Conservation (phyloP, 1,140 invertebrate species). For the Pararge aegeria region DNA sequence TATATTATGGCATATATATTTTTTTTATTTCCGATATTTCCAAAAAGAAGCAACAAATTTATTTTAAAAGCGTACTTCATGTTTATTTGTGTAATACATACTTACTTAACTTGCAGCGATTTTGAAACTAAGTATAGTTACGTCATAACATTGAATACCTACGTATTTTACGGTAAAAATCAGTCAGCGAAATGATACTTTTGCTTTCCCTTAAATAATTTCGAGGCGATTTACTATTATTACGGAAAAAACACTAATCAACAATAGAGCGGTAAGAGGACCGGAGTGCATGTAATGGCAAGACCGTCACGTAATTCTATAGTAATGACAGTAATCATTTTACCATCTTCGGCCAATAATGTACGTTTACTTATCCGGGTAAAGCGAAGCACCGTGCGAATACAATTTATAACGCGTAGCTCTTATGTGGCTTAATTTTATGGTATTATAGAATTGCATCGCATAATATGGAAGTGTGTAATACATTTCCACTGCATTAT, state of each 20-base stretch:
- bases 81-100: too few species aligned
- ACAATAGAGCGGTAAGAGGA: conserved; percentile 59
- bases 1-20: too few species aligned
- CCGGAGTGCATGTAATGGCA: conserved; percentile 58
- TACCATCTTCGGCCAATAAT: conserved; percentile 66
- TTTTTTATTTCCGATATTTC: too few species aligned
- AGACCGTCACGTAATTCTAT: conserved; percentile 55
- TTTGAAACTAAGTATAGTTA: too few species aligned
- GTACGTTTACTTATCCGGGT: conserved; percentile 44
- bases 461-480: conserved; percentile 8
- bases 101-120: too few species aligned
- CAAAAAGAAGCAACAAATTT: too few species aligned
- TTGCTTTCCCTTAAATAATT: conserved; percentile 28
- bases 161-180: too few species aligned
- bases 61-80: too few species aligned
- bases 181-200: conserved; percentile 5
- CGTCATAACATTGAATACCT: too few species aligned
- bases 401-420: conserved; percentile 34
- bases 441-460: conserved; percentile 20
- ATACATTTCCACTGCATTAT: conserved; percentile 9
- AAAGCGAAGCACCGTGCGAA: conserved; percentile 41
- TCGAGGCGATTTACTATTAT: conserved; percentile 40
- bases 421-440: conserved; percentile 21
- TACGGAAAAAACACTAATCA: conserved; percentile 49
- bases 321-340: conserved; percentile 72